Conservation (phyloP, 2,888 invertebrate genomes). For the Aradus depressus region DNA sequence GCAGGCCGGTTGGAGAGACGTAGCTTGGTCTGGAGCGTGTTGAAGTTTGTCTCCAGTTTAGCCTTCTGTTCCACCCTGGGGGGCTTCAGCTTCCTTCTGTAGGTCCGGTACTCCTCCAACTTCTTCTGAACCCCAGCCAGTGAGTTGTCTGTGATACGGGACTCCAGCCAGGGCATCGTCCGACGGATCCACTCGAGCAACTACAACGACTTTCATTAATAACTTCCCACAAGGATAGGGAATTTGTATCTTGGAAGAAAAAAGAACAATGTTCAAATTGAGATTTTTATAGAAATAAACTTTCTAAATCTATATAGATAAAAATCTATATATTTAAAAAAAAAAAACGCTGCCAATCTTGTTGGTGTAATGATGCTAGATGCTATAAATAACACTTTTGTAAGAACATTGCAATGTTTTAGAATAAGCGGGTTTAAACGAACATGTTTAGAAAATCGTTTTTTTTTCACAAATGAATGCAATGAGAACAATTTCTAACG, state of each 20-base stretch:
- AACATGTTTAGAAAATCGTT: no score
- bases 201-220: slow-evolving; percentile 39
- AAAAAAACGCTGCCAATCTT: no score
- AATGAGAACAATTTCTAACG: no score
- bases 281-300: no score
- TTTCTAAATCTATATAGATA: no score
- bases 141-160: slow-evolving; percentile 94
- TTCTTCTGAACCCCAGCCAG: slow-evolving; percentile 94
- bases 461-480: no score
- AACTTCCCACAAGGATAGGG: background rate
- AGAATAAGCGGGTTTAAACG: no score
- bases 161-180: slow-evolving; percentile 96
- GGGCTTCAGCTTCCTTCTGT: slow-evolving; percentile 97
- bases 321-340: no score
- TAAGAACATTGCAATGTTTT: no score
- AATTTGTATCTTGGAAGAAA: background rate
- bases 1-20: slow-evolving; percentile 97
- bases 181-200: slow-evolving; percentile 96
- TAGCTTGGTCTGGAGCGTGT: slow-evolving; percentile 97
- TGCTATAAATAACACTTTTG: no score
- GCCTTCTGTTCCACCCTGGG: slow-evolving; percentile 99
- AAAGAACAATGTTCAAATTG: no score
- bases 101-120: slow-evolving; percentile 96
- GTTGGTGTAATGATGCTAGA: no score
- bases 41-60: slow-evolving; percentile 98